These are phyloP conservation scores for Dicyrtomina minuta DNA, from an alignment of 2,888 invertebrate species.

Conservation along the genomic window DNA sequence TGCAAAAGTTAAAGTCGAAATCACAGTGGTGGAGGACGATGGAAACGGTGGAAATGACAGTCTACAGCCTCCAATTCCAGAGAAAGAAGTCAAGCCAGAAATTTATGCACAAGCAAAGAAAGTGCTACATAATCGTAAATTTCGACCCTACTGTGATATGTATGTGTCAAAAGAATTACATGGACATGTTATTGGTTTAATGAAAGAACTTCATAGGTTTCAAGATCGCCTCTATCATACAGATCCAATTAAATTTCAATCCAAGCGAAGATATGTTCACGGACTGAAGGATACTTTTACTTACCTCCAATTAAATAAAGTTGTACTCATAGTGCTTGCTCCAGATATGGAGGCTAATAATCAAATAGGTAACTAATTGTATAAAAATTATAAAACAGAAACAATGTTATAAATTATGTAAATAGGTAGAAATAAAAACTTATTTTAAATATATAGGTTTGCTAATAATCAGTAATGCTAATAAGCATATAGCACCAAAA, in stretches of 20 bases:
- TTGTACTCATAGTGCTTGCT: slow-evolving; percentile 65
- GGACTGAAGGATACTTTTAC: slow-evolving; percentile 66
- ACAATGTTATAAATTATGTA: no score
- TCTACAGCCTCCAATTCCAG: slow-evolving; percentile 4
- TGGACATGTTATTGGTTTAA: slow-evolving; percentile 58
- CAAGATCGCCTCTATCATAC: slow-evolving; percentile 65
- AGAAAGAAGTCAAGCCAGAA: slow-evolving; percentile 15
- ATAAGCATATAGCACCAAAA: no score
- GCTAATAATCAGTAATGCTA: no score
- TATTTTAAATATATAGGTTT: no score
- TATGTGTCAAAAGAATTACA: slow-evolving; percentile 63
- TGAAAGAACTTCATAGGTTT: slow-evolving; percentile 63
- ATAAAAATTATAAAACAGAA: no score
- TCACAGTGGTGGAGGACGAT: slow-evolving; percentile 11
- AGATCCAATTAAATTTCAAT: slow-evolving; percentile 63
- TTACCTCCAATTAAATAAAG: slow-evolving; percentile 62
- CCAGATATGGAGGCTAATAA: slow-evolving; percentile 64
- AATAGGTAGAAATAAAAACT: no score
- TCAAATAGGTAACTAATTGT: slow-evolving; percentile 59
- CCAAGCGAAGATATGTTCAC: slow-evolving; percentile 63
- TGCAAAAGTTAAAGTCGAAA: no score
- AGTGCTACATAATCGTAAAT: slow-evolving; percentile 44
- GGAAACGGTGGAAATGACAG: background rate
- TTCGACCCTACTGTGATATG: slow-evolving; percentile 63
- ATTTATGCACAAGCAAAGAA: slow-evolving; percentile 36